Conservation (phyloP, 2,113 vertebrate species). For the Lates calcarifer region DNA sequence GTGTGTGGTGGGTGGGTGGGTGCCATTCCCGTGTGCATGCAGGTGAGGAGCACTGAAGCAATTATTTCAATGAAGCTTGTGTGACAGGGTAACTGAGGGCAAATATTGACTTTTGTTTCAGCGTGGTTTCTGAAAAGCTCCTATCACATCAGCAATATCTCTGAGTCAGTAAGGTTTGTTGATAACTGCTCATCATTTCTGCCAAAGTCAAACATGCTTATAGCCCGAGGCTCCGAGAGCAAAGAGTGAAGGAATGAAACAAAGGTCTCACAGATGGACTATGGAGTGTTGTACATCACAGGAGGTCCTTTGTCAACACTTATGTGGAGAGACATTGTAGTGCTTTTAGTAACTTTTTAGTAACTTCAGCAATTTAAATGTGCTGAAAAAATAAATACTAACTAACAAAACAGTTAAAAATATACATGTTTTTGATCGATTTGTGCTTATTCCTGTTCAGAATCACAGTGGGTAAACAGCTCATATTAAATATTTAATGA, state of each 20-base stretch:
- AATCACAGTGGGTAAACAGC: background rate
- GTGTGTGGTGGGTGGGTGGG: background rate
- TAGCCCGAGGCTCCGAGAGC: background rate
- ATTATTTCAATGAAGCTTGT: conserved; percentile 50
- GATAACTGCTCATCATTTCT: conserved; percentile 54
- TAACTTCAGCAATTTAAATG: background rate
- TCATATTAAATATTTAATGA: background rate
- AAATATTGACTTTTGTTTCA: conserved; percentile 76
- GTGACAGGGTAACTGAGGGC: conserved; percentile 52
- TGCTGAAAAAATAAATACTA: background rate
- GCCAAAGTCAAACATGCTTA: conserved; percentile 27
- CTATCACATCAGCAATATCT: conserved; percentile 60
- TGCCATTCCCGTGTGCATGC: conserved; percentile 4
- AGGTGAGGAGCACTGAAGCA: conserved; percentile 22
- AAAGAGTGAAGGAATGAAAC: conserved; percentile 44
- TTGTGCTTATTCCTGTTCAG: background rate
- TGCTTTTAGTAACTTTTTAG: background rate
- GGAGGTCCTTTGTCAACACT: background rate
- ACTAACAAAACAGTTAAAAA: no score
- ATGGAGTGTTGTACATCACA: background rate
- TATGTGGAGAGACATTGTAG: background rate
- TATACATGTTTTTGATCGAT: background rate
- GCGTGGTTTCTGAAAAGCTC: conserved; percentile 38
- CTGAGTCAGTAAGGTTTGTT: conserved; percentile 61
- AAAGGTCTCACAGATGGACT: background rate